phyloP scores from a whole-genome alignment of 2,797 vertebrate species.

The Chaetodon trifasciatus region DNA sequence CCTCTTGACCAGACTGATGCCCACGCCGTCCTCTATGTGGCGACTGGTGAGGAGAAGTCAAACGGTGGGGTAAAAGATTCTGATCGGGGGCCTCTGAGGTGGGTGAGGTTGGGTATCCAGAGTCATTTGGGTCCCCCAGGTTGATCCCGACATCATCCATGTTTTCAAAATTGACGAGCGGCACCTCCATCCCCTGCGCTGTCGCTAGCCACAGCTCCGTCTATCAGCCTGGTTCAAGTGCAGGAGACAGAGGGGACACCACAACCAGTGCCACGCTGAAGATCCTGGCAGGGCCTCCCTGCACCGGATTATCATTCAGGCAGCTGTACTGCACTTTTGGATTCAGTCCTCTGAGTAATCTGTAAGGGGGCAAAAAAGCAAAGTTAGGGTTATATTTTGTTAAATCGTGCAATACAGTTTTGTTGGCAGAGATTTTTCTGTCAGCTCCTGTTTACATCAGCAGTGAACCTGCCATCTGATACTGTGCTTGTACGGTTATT shows the following conservation, averaged over 20 bases:
- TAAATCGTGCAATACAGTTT: conserved; percentile 58
- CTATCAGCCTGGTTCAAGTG: conserved; percentile 63
- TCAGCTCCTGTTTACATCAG: conserved; percentile 73
- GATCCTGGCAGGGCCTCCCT: conserved; percentile 62
- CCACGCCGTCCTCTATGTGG: conserved; percentile 71
- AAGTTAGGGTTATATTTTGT: conserved; percentile 49
- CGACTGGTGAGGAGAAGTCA: conserved; percentile 78
- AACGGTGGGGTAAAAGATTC: conserved; percentile 71
- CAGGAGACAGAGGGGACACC: conserved; percentile 70
- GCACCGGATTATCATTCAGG: conserved; percentile 76
- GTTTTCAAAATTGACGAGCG: conserved; percentile 94
- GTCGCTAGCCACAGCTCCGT: conserved; percentile 82
- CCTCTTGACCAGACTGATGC: conserved; percentile 69
- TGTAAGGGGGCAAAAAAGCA: conserved; percentile 64
- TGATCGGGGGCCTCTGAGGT: conserved; percentile 82
- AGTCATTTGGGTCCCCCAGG: conserved; percentile 89
- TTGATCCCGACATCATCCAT: conserved; percentile 90
- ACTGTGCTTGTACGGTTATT: conserved; percentile 56
- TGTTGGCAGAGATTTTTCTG: conserved; percentile 57
- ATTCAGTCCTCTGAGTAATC: conserved; percentile 65
- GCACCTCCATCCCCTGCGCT: conserved; percentile 93
- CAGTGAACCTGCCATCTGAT: conserved; percentile 69
- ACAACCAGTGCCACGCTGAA: conserved; percentile 59
- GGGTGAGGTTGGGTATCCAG: conserved; percentile 88
- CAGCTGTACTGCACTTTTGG: conserved; percentile 41